phyloP scores from a whole-genome alignment of 2,797 vertebrate species.

The Stomatorhinus walkeri region DNA sequence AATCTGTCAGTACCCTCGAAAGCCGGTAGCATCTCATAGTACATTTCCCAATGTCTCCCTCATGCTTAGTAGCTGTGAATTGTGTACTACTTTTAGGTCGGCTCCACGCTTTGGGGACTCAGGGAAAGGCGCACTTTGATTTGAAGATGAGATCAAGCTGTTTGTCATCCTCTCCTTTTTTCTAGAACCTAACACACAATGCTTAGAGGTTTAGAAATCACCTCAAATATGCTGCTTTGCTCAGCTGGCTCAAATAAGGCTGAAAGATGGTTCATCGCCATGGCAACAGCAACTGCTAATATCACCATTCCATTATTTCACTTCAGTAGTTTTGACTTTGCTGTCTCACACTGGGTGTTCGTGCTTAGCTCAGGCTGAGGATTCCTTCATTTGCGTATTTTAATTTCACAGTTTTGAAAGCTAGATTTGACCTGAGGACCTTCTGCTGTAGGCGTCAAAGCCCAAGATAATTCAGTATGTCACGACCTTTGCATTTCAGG shows the following conservation, averaged over 20 bases:
- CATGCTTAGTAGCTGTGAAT: not conserved
- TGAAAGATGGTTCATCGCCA: conserved; percentile 58
- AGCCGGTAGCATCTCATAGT: not conserved
- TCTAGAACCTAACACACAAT: not conserved
- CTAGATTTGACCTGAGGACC: not conserved
- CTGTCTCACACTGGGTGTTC: not conserved
- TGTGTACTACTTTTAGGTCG: not conserved
- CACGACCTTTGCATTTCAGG: not conserved
- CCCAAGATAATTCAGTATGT: not conserved
- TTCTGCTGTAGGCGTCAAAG: not conserved
- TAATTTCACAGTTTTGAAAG: not conserved
- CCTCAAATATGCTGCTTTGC: conserved; percentile 13
- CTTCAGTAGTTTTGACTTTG: conserved; percentile 5
- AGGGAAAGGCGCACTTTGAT: conserved; percentile 8
- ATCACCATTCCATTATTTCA: not conserved
- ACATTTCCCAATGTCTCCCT: not conserved
- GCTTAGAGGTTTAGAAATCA: conserved; percentile 4
- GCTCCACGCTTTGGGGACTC: not conserved
- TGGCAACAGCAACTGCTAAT: conserved; percentile 53
- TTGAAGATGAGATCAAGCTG: conserved; percentile 6
- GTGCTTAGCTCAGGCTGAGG: not conserved
- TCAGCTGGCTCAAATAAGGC: conserved; percentile 20
- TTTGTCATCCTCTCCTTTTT: conserved; percentile 3
- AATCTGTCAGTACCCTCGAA: not conserved
- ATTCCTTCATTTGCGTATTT: not conserved